Evolutionary conservation across 2,797 vertebrate species (phyloP).

Genomic region (Cyclopterus lumpus): DNA sequence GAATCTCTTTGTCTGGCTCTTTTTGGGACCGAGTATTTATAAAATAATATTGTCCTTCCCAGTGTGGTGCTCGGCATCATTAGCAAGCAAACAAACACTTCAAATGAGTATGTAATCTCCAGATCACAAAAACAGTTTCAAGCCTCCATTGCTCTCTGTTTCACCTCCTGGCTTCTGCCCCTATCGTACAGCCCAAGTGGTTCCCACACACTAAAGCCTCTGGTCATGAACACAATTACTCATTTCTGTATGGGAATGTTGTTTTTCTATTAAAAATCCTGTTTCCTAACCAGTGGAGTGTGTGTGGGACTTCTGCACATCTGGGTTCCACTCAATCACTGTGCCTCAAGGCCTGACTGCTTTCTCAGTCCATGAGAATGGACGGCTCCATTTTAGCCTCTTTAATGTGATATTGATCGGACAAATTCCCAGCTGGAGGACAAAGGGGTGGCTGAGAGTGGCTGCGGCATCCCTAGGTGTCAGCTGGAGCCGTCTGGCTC

Average conservation of each 20-base stretch:
- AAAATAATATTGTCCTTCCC: constrained; percentile 3
- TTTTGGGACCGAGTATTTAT: neutral
- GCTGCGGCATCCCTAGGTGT: constrained; percentile 13
- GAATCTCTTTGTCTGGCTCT: constrained; percentile 14
- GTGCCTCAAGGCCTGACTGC: constrained; percentile 11
- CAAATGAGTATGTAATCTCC: neutral
- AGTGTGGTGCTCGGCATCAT: neutral
- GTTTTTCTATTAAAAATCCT: constrained; percentile 8
- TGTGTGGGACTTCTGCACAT: constrained; percentile 1
- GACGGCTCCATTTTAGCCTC: constrained; percentile 23
- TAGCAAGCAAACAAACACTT: neutral
- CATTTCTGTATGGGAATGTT: neutral
- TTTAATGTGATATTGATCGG: constrained; percentile 66
- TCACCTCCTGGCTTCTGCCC: neutral
- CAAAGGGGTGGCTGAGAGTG: neutral
- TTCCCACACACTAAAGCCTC: neutral
- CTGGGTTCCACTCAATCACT: constrained; percentile 4
- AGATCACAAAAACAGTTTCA: neutral
- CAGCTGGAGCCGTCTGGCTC: neutral
- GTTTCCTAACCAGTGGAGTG: neutral
- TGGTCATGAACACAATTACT: neutral
- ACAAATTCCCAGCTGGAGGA: constrained; percentile 16
- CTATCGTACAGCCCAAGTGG: neutral
- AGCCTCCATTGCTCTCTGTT: neutral
- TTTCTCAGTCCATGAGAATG: constrained; percentile 20